A percentile compares a stretch with the other conserved stretches of the same genome.
Evolutionary conservation across 1,140 invertebrate genomes (phyloP).

Genomic region (Planococcus citri): DNA sequence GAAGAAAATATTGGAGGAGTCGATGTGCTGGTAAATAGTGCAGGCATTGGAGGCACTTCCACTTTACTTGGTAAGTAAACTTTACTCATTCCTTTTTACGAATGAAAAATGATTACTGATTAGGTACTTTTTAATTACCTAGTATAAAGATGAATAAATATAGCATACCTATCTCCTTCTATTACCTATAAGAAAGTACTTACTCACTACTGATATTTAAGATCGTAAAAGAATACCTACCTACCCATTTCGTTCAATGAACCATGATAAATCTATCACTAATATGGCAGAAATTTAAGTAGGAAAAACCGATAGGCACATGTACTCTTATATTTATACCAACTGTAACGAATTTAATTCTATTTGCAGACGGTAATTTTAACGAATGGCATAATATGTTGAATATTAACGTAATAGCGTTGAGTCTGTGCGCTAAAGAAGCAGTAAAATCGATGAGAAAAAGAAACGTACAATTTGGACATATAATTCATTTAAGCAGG

Average conservation of each 20-base stretch:
- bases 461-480: slow-evolving; percentile 42
- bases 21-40: slow-evolving; percentile 61
- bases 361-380: slow-evolving; percentile 32
- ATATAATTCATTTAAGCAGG: slow-evolving; percentile 42
- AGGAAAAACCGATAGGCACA: too few relatives aligned
- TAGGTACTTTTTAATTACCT: background rate
- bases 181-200: too few relatives aligned
- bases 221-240: too few relatives aligned
- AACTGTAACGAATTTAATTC: background rate
- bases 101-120: background rate
- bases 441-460: slow-evolving; percentile 52
- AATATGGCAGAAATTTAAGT: too few relatives aligned
- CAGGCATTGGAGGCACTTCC: slow-evolving; percentile 34
- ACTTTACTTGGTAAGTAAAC: slow-evolving; percentile 25
- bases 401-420: slow-evolving; percentile 53
- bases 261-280: too few relatives aligned
- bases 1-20: slow-evolving; percentile 46
- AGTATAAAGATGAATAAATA: background rate
- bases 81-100: background rate
- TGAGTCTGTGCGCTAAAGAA: slow-evolving; percentile 50
- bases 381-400: slow-evolving; percentile 40
- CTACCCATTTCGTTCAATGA: too few relatives aligned
- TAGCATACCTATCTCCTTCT: too few relatives aligned
- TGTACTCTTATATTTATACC: background rate
- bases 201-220: too few relatives aligned